phyloP scores from a whole-genome alignment of 2,888 invertebrate genomes.

The Conomelus anceps region DNA sequence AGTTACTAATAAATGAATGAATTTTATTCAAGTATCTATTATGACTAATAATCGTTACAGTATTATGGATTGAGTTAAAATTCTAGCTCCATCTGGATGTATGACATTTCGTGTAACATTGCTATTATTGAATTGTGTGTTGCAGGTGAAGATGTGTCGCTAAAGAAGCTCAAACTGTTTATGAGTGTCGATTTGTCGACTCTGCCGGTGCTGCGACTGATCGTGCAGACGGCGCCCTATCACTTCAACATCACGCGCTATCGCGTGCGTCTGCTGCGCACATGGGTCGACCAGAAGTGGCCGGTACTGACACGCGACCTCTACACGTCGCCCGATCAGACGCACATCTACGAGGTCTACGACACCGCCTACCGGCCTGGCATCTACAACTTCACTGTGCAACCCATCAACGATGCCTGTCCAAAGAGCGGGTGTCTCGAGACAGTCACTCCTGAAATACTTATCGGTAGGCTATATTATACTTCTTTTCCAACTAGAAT shows the following conservation, averaged over 20 bases:
- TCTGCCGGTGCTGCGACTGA: conserved; percentile 26
- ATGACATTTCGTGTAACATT: neutral
- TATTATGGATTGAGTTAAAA: too few species aligned
- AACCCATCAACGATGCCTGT: conserved; percentile 14
- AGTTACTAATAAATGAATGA: too few species aligned
- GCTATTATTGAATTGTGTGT: neutral
- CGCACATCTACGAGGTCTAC: conserved; percentile 13
- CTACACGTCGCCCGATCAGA: conserved; percentile 1
- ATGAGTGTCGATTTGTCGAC: conserved; percentile 30
- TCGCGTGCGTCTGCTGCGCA: conserved; percentile 21
- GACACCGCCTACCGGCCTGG: conserved; percentile 22
- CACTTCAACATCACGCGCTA: conserved; percentile 22
- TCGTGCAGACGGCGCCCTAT: conserved; percentile 25
- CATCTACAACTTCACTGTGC: conserved; percentile 21
- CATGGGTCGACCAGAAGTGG: conserved; percentile 21
- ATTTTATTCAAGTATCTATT: too few species aligned
- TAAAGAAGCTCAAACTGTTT: conserved; percentile 30
- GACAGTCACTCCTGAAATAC: conserved; percentile 19
- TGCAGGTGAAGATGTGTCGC: conserved; percentile 6
- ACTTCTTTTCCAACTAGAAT: too few species aligned
- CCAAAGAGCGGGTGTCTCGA: conserved; percentile 8
- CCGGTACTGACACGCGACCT: conserved; percentile 5
- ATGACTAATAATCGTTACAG: too few species aligned
- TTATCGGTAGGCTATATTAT: conserved; percentile 18
- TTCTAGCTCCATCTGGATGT: too few species aligned